These are phyloP conservation scores for Sycophaga agraensis DNA, from an alignment of 1,140 invertebrate species.

Conservation along the genomic window DNA sequence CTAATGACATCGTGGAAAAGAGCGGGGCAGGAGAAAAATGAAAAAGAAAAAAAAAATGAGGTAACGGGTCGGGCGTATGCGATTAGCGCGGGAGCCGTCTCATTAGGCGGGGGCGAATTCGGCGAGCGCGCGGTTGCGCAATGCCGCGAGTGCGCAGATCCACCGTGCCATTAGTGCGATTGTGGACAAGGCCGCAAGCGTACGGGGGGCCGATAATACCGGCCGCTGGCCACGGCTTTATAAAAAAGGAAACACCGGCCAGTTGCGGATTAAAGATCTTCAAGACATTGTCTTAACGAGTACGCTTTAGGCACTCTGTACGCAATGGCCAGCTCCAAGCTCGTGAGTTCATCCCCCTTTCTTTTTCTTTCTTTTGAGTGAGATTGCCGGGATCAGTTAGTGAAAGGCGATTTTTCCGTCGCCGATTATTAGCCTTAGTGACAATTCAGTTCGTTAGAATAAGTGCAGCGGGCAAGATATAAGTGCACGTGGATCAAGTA, in stretches of 20 bases:
- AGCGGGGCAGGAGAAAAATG: not conserved
- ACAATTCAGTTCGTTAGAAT: too few species aligned
- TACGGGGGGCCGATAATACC: too few species aligned
- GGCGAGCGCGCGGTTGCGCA: too few species aligned
- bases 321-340: constrained; percentile 41
- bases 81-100: not conserved
- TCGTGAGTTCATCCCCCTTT: constrained; percentile 45
- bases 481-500: too few species aligned
- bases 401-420: too few species aligned
- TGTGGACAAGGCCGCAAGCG: constrained; percentile 8
- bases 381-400: too few species aligned
- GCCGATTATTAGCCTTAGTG: too few species aligned
- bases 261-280: not conserved
- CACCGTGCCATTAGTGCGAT: constrained; percentile 15
- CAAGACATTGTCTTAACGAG: not conserved
- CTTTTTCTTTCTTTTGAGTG: too few species aligned
- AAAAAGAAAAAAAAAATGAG: not conserved
- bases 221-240: constrained; percentile 7
- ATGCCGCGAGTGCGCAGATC: not conserved
- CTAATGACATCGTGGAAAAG: not conserved
- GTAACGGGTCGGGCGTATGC: constrained; percentile 5
- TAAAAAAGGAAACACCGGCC: constrained; percentile 15
- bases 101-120: too few species aligned
- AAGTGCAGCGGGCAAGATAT: too few species aligned
- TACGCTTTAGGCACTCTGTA: too few species aligned